Percentiles rank a stretch among this genome's conserved stretches.
phyloP scores from a whole-genome alignment of 2,113 vertebrate genomes.

The Triplophysa dalaica region DNA sequence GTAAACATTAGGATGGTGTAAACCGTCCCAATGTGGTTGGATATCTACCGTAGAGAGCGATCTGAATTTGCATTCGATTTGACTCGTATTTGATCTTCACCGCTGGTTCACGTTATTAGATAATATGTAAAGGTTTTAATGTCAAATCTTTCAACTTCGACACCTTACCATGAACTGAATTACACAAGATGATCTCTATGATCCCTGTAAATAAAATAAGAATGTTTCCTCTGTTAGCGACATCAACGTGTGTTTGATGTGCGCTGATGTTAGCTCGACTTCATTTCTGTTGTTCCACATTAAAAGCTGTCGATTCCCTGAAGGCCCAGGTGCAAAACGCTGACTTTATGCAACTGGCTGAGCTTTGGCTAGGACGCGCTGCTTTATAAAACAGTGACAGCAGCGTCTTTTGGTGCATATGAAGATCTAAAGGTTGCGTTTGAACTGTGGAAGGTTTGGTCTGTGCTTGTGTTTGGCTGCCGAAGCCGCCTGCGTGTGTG shows the following conservation, averaged over 20 bases:
- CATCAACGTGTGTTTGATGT: neutral
- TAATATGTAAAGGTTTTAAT: neutral
- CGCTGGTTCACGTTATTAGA: no score
- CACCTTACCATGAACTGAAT: neutral
- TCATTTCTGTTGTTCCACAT: constrained; percentile 9
- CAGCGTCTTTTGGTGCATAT: constrained; percentile 23
- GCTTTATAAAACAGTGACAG: constrained; percentile 54
- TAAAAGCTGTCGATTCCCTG: neutral
- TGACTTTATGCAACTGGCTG: constrained; percentile 62
- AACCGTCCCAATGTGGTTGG: no score
- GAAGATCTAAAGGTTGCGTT: constrained; percentile 1
- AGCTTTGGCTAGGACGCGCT: constrained; percentile 41
- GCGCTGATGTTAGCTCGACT: neutral
- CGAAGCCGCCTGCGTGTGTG: neutral
- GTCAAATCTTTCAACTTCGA: neutral
- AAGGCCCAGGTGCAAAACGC: constrained; percentile 17
- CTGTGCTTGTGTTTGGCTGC: neutral
- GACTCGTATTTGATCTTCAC: no score
- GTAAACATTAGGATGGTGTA: no score
- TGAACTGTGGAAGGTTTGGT: neutral
- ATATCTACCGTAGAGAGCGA: no score
- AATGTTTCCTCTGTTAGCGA: neutral
- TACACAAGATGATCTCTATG: neutral
- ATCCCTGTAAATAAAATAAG: neutral
- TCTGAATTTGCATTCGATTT: no score